Conservation (phyloP, 2,797 vertebrate species). For the Acestrorhynchus altus region DNA sequence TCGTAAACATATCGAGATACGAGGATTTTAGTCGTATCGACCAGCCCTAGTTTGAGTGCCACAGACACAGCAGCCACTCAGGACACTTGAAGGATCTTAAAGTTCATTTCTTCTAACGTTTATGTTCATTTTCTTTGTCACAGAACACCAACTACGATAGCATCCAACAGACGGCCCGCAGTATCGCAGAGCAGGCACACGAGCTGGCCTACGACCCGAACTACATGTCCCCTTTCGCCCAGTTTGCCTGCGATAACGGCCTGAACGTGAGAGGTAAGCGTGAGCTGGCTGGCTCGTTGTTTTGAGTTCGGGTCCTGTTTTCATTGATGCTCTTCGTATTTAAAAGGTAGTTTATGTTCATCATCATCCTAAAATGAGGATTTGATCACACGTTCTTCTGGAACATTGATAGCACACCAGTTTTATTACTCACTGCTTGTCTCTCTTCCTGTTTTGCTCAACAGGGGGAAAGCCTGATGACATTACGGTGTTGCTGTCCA, state of each 20-base stretch:
- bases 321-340: too few relatives aligned
- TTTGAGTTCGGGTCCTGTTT: too few relatives aligned
- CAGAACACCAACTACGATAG: conserved; percentile 97
- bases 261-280: conserved; percentile 94
- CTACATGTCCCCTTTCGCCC: conserved; percentile 99
- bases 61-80: too few relatives aligned
- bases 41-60: too few relatives aligned
- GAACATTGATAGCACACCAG: too few relatives aligned
- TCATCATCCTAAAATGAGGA: too few relatives aligned
- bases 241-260: conserved; percentile 98
- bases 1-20: too few relatives aligned
- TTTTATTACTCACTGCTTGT: too few relatives aligned
- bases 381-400: too few relatives aligned
- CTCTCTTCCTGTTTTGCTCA: conserved; percentile 27
- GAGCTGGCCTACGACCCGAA: conserved; percentile 96
- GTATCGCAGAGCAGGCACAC: conserved; percentile 97
- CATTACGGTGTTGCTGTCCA: conserved; percentile 98
- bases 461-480: conserved; percentile 98
- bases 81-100: not conserved
- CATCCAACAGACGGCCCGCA: conserved; percentile 93
- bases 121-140: not conserved
- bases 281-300: not conserved
- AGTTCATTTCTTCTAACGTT: not conserved
- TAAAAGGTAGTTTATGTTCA: too few relatives aligned
- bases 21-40: too few relatives aligned